Base-by-base conservation (phyloP, 2,797 vertebrate genomes). In the Toxotes lorentzi region DNA sequence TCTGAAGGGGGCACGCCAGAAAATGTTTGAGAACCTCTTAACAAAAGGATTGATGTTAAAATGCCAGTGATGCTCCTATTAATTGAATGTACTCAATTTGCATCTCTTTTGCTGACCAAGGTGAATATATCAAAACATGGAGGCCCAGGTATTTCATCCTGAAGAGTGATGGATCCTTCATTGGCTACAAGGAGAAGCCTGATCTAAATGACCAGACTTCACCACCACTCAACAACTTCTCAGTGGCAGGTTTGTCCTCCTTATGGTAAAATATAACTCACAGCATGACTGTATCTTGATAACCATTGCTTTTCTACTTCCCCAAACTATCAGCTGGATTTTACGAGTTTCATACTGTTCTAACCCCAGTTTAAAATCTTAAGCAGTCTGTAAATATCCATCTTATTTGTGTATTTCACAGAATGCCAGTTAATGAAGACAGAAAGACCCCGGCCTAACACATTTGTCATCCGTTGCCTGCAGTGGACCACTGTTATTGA, bases 341-440 rank as follows among this genome's bases (percentile, higher is more conserved):
- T 45, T 48, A 40, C 63, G 13, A 32, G 4, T 67, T 78, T n/a
- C 1, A 51, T 43, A 57, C 11, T n/a, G 19, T 53, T 45, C 2
- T 9, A 10, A 34, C 10, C 14, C 4, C 16, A 9, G 8, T 27
- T 2, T 50, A 23, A 24, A 5, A 8, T 54, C 16, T 1, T 66
- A 7, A 63, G 8, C 23, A 43, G 4, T 21, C 2, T 27, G 1
- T 50, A 19, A 81, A 60, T 2, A 17, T 30, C 2, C 4, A 0
- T 71, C 0, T 34, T 30, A 21, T 48, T 45, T 66, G 12, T 60
- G 11, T 65, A 56, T 64, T 67, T 50, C 32, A 41, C 81, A 97
- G 97, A 97, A 88, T 98, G 97, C 77, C 97, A 98, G 91, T 91
- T 98, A 84, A 97, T 98, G 96, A 97, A 96, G 91, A 97, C 96